phyloP scores from a whole-genome alignment of 2,888 invertebrate species.

The Tortricodes alternella region DNA sequence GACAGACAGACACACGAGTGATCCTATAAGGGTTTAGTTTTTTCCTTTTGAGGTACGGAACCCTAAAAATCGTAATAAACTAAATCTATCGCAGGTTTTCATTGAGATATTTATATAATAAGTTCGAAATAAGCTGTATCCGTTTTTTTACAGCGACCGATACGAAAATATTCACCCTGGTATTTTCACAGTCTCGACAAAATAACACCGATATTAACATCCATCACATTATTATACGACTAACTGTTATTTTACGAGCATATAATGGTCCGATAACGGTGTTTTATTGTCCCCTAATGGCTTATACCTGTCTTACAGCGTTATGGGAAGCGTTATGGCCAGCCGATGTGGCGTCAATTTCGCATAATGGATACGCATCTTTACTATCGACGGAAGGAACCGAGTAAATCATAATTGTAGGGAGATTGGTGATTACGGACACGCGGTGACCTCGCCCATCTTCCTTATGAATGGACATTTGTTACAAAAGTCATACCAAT shows the following conservation, averaged over 20 bases:
- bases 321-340: conserved; percentile 70
- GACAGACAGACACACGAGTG: too few relatives aligned
- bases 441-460: not conserved
- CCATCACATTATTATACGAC: conserved; percentile 78
- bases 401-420: conserved; percentile 34
- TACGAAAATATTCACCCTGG: conserved; percentile 27
- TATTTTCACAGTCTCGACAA: conserved; percentile 33
- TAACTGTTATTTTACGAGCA: conserved; percentile 82
- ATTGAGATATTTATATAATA: too few relatives aligned
- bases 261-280: conserved; percentile 80
- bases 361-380: conserved; percentile 71
- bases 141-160: too few relatives aligned
- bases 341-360: conserved; percentile 70
- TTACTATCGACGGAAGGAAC: conserved; percentile 62
- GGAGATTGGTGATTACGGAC: conserved; percentile 16
- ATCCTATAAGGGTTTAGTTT: too few relatives aligned
- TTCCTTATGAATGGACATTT: not conserved
- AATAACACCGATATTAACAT: conserved; percentile 78
- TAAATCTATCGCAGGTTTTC: too few relatives aligned
- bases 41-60: too few relatives aligned
- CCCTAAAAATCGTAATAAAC: too few relatives aligned
- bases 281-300: conserved; percentile 81
- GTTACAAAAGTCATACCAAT: not conserved
- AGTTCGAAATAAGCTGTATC: too few relatives aligned
- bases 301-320: conserved; percentile 77